Percentiles rank a stretch among this genome's conserved stretches.
Evolutionary conservation across 2,797 vertebrate genomes (phyloP).

Genomic region (Peromyscus melanophrys): DNA sequence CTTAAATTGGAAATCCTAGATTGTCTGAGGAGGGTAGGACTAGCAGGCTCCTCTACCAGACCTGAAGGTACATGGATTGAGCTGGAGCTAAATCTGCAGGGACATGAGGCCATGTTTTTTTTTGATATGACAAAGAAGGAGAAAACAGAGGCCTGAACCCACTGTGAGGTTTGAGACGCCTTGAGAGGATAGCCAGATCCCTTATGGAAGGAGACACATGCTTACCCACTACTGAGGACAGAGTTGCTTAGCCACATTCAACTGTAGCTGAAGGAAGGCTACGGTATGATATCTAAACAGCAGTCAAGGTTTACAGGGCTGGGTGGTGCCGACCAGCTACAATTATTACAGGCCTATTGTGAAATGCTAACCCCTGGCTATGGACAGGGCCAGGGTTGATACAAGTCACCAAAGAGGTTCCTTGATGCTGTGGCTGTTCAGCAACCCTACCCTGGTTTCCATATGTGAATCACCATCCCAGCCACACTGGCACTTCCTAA

Average conservation of each 20-base stretch:
- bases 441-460: neutral
- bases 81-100: neutral
- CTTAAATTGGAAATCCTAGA: conserved; percentile 27
- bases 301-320: neutral
- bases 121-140: neutral
- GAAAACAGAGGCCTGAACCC: neutral
- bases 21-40: conserved; percentile 26
- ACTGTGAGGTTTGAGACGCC: neutral
- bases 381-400: neutral
- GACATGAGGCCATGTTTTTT: neutral
- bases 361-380: fast-evolving
- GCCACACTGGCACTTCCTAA: neutral
- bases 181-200: neutral
- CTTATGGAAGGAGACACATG: neutral
- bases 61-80: neutral
- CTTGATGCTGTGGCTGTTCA: neutral
- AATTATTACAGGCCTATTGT: neutral
- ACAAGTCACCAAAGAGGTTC: neutral
- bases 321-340: neutral
- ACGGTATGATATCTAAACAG: neutral
- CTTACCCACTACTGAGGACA: neutral
- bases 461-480: neutral
- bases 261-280: neutral
- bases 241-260: neutral
- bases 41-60: neutral